Conservation (phyloP, 2,888 invertebrate species). For the Tricholauxania praeusta region DNA sequence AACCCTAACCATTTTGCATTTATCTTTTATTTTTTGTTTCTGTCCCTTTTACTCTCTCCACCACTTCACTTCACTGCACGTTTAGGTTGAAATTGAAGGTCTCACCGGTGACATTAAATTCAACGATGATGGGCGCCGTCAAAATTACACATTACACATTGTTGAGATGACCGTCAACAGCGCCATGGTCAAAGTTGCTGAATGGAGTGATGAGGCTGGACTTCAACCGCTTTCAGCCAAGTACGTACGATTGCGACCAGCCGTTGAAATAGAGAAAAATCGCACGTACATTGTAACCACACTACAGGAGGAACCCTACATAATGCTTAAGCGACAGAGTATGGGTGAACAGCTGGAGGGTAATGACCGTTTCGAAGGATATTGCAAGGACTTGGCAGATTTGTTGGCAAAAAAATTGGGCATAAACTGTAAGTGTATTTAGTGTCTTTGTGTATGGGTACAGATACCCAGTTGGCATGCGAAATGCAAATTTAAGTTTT, state of each 20-base stretch:
- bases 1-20: no score
- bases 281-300: slow-evolving; percentile 90
- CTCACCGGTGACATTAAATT: slow-evolving; percentile 92
- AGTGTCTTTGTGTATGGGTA: background rate
- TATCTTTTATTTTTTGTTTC: no score
- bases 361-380: slow-evolving; percentile 88
- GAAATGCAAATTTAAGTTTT: background rate
- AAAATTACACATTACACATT: slow-evolving; percentile 90
- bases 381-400: slow-evolving; percentile 91
- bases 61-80: slow-evolving; percentile 48
- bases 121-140: slow-evolving; percentile 88
- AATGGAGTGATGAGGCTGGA: slow-evolving; percentile 87
- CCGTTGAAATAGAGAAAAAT: slow-evolving; percentile 81
- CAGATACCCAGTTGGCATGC: background rate
- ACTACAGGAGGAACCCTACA: slow-evolving; percentile 88
- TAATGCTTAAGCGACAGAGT: slow-evolving; percentile 80
- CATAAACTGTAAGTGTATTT: slow-evolving; percentile 80
- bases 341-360: slow-evolving; percentile 75
- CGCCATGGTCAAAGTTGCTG: slow-evolving; percentile 91
- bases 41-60: slow-evolving; percentile 47
- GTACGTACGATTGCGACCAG: slow-evolving; percentile 79
- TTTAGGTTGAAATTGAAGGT: slow-evolving; percentile 89
- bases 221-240: slow-evolving; percentile 81
- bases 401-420: slow-evolving; percentile 83
- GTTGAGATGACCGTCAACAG: slow-evolving; percentile 95